Base-by-base conservation (phyloP, 2,113 vertebrate genomes). In the Prunella himalayana region DNA sequence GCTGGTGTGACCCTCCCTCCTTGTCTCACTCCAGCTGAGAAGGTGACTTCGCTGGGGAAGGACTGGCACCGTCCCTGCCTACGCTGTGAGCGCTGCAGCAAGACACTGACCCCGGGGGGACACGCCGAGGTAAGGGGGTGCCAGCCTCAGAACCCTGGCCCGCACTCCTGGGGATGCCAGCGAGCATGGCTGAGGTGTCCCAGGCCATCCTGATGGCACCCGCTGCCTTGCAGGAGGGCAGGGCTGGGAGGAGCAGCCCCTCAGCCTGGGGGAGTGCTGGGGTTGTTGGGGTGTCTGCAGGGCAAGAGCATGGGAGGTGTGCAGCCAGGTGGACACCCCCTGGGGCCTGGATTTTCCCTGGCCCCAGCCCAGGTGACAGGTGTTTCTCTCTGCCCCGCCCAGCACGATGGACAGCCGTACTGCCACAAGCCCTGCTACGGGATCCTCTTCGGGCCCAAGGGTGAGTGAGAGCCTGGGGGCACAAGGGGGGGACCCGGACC, bases 1-100 rank as follows among this genome's bases (percentile, higher is more conserved):
- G 19, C 42, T 4, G 7, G 13, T 1, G 2, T 73, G 63, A 92
- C 72, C 44, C 16, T 85, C 37, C 16, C 44, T 60, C 37, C 75
- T 86, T 90, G 91, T 82, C 95, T 49, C 37, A 3, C 84, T 91
- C 11, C 89, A 99, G 99, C 99, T 0, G 99, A 99, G 98, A 99
- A 99, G 98, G 99, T 99, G 98, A 99, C 99, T 4, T 99, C 99
- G 0, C 98, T 99, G 97, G 99, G 99, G 45, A 99, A 99, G 90
- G 99, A 99, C 98, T 99, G 99, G 99, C 99, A 99, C 94, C 98
- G 99, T 31, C 99, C 99, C 24, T 99, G 99, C 86, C 98, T 99
- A 94, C 99, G 99, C 92, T 99, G 99, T 3, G 99, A 99, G 97
- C 98, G 99, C 79, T 99, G 99, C 91, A 98, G 98, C 86, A 99